A percentile compares a stretch with the other conserved stretches of the same genome.
Conservation (phyloP, 2,888 invertebrate species). For the Hypercompe scribonia region DNA sequence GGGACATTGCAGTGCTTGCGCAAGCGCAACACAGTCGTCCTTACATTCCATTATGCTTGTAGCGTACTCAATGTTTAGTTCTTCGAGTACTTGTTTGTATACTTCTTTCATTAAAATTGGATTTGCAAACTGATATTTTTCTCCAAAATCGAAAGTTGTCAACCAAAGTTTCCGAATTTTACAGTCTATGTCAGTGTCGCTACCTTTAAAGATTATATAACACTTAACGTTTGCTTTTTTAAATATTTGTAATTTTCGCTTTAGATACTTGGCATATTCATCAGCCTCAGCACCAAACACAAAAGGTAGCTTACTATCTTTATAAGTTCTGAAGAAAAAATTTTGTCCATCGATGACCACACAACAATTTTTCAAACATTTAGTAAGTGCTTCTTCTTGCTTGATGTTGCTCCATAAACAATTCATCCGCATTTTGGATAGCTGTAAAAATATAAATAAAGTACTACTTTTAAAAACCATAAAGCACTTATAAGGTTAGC, state of each 20-base stretch:
- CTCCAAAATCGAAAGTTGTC: conserved; percentile 8
- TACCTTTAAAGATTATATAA: conserved; percentile 62
- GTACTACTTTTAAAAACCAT: not conserved
- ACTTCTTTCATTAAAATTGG: conserved; percentile 49
- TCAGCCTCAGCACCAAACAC: conserved; percentile 60
- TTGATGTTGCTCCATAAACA: conserved; percentile 4
- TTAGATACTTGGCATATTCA: conserved; percentile 52
- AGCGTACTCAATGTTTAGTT: conserved; percentile 55
- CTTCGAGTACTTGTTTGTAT: conserved; percentile 55
- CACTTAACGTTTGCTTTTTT: conserved; percentile 58
- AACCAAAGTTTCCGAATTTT: conserved; percentile 26
- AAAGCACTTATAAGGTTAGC: not conserved
- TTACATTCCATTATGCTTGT: conserved; percentile 54
- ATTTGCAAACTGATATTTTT: not conserved
- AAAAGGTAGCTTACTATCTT: conserved; percentile 36
- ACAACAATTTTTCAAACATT: not conserved
- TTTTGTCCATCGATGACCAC: conserved; percentile 65
- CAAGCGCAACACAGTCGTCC: conserved; percentile 59
- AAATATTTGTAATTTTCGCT: conserved; percentile 49
- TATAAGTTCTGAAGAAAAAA: conserved; percentile 52
- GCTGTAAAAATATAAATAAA: conserved; percentile 28
- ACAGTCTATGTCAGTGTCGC: conserved; percentile 42
- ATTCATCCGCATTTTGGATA: conserved; percentile 30
- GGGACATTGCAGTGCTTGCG: conserved; percentile 57
- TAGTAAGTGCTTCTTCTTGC: not conserved